Conservation (phyloP, 2,797 vertebrate genomes). For the Alca torda region DNA sequence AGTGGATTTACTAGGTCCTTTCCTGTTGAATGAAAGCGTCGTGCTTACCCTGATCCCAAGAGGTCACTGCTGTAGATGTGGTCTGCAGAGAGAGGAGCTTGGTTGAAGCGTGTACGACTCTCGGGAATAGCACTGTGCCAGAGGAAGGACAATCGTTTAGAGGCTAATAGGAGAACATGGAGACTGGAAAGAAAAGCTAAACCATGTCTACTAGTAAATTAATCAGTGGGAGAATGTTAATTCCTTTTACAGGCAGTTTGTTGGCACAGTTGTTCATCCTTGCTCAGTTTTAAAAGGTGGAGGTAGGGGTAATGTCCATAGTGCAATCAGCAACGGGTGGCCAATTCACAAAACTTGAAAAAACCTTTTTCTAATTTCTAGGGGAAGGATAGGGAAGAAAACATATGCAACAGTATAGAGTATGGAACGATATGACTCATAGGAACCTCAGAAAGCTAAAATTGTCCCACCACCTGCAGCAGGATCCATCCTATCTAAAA, state of each 20-base stretch:
- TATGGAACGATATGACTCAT: not conserved
- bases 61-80: not conserved
- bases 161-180: not conserved
- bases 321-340: not conserved
- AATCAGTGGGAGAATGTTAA: not conserved
- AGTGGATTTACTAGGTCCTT: not conserved
- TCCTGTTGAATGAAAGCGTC: not conserved
- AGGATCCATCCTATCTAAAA: accelerated
- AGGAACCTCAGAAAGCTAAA: not conserved
- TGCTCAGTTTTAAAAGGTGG: not conserved
- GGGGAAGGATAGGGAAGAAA: not conserved
- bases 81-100: not conserved
- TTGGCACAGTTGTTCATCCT: not conserved
- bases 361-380: not conserved
- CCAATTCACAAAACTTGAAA: not conserved
- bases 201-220: not conserved
- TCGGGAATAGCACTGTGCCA: not conserved
- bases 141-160: not conserved
- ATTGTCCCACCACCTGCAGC: not conserved
- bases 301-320: not conserved
- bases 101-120: accelerated
- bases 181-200: not conserved
- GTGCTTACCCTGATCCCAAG: not conserved
- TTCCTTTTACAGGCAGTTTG: not conserved
- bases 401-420: not conserved